These are phyloP conservation scores for Drosophila koepferae DNA, from an alignment of 2,888 invertebrate genomes.

Conservation along the genomic window DNA sequence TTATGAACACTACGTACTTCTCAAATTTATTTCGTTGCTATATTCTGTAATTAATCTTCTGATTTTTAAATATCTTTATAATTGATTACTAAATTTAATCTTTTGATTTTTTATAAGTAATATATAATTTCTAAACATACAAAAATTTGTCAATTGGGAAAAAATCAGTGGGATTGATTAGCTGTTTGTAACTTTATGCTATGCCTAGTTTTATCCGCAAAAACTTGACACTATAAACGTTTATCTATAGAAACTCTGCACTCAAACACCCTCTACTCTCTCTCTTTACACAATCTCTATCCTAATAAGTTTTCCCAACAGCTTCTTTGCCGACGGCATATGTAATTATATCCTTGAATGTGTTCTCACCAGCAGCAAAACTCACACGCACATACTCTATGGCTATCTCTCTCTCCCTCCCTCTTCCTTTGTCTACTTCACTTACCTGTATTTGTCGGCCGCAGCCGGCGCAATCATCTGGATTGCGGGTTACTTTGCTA, in stretches of 20 bases:
- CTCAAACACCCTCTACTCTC: too few relatives aligned
- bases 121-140: too few relatives aligned
- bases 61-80: too few relatives aligned
- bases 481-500: constrained; percentile 80
- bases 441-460: constrained; percentile 90
- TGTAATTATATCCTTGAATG: background rate
- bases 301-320: background rate
- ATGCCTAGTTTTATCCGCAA: background rate
- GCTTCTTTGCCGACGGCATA: background rate
- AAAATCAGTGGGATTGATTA: background rate
- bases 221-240: background rate
- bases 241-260: background rate
- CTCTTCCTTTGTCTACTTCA: background rate
- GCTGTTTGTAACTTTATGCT: background rate
- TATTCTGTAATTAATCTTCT: too few relatives aligned
- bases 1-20: too few relatives aligned
- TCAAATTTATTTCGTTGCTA: too few relatives aligned
- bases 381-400: background rate
- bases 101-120: too few relatives aligned
- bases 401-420: background rate
- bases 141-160: too few relatives aligned
- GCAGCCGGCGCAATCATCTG: constrained; percentile 92
- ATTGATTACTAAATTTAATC: too few relatives aligned
- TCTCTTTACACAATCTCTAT: too few relatives aligned
- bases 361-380: background rate